Conservation (phyloP, 2,797 vertebrate species). For the Gymnothorax reevesii region DNA sequence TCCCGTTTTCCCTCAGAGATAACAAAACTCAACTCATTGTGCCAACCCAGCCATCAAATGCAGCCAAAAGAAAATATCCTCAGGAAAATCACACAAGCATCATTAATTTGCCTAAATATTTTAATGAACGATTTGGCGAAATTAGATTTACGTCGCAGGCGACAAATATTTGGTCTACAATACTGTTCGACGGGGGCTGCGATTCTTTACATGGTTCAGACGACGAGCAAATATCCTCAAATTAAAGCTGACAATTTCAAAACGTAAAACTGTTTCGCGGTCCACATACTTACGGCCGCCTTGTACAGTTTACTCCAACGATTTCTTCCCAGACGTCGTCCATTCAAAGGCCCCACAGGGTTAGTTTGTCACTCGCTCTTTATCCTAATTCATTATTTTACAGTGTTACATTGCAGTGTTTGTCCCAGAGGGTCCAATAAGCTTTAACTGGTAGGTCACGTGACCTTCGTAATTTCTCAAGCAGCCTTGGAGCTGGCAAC, state of each 20-base stretch:
- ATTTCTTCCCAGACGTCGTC: neutral
- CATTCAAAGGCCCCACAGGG: neutral
- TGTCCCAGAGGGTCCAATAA: slow-evolving; percentile 27
- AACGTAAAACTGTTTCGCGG: no score
- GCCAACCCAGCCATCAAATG: neutral
- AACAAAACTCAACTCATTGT: neutral
- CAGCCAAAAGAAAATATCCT: neutral
- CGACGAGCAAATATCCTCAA: no score
- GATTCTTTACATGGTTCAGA: no score
- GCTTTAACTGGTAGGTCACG: slow-evolving; percentile 22
- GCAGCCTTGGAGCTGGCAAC: slow-evolving; percentile 7
- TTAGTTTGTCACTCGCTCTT: neutral
- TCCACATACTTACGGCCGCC: no score
- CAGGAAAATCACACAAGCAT: neutral
- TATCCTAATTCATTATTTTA: neutral
- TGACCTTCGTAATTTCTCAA: slow-evolving; percentile 1
- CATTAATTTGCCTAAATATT: slow-evolving; percentile 19
- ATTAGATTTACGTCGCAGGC: neutral
- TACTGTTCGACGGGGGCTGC: no score
- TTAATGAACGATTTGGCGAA: slow-evolving; percentile 16
- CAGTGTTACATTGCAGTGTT: neutral
- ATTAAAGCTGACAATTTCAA: no score
- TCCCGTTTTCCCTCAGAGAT: neutral
- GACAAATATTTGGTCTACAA: no score
- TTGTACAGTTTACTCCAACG: neutral